Base-by-base conservation (phyloP, 2,888 invertebrate species). In the Sphaerophoria taeniata region DNA sequence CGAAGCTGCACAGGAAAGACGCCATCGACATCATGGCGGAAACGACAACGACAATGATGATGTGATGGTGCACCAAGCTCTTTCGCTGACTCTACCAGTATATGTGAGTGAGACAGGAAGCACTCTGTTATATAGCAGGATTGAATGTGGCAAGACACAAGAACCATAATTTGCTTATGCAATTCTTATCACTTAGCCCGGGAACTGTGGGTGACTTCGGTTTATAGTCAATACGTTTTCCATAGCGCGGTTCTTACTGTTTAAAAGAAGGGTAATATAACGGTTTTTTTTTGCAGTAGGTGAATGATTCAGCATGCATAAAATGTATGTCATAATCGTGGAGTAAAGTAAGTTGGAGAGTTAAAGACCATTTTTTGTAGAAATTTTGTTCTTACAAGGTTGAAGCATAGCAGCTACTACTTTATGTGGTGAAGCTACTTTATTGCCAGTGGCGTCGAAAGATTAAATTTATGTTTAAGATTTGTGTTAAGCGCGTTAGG, bases 91-190 rank as follows among this genome's bases (percentile, higher is more conserved):
- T 5, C 39, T 36, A 6, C 6, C 36, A 6, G 11, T 2, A 34
- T 34, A 16, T 12, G 31, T 14, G 12, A n/a, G n/a, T n/a, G n/a
- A n/a, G n/a, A n/a, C n/a, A 51, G 65, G 65, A 33, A 51, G 51
- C 51, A 43, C 11, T 34, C n/a, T n/a, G n/a, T n/a, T n/a, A n/a
- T n/a, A n/a, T 65, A 24, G 49, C 49, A 36, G 67, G 51, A 67
- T 67, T 67, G 36, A 39, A 67, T 67, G 67, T 39, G 67, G 67
- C 67, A 67, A 53, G 53, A 65, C 72, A 55, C 72, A 69, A 55
- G 61, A 56, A 72, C 77, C 78, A 82, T 83, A 78, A 83, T 78
- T 78, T 78, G 63, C 78, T 78, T 51, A 36, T 83, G 82, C 53
- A 74, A 78, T 73, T 83, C 78, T 78, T 83, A 83, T 77, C 34